Evolutionary conservation across 2,113 vertebrate genomes (phyloP), one percentile per base, ranked within the genome.

Genomic region (Rhinolophus sinicus): DNA sequence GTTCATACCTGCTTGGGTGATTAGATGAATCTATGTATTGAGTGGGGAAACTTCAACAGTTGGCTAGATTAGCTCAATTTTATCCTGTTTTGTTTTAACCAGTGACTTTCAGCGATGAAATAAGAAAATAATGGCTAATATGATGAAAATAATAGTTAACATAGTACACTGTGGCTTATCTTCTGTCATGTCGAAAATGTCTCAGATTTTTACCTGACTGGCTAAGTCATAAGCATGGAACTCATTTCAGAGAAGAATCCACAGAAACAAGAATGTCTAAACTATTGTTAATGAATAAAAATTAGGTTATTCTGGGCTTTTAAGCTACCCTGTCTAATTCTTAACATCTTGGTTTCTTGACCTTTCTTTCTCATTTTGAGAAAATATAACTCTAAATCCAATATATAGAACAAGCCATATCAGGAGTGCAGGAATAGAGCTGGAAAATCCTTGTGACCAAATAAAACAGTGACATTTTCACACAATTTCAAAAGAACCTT

Each of bases 311-410:
- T 82, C 62, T 50, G 50, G 47, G 54, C 21, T 70, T 65, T 92
- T 18, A 80, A 78, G n/a, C 85, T 54, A 6, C 44, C 1, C 28
- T 75, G 58, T 86, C 85, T 60, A 73, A 0, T 88, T 91, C 21
- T 92, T 93, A 47, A 60, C 5, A 58, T 60, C 50, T 76, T 90
- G 8, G 13, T 19, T 94, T 72, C 52, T 56, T 91, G 35, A 40
- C 52, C 0, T 19, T 40, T 87, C 75, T 88, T 75, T 76, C 30
- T 92, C 12, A 19, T 70, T 77, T 89, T 85, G 30, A 85, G 80
- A 94, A 93, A 86, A 75, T 19, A 38, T 58, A 35, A 47, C 60
- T 93, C 64, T 75, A 70, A 92, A 62, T 89, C 52, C 58, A n/a
- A 81, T 92, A 60, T 87, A 16, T 67, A 70, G 67, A 92, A 90